Percentiles rank a stretch among this genome's conserved stretches.
These are phyloP conservation scores for Heterohyrax brucei DNA, from an alignment of 2,797 vertebrate species.

Conservation along the genomic window DNA sequence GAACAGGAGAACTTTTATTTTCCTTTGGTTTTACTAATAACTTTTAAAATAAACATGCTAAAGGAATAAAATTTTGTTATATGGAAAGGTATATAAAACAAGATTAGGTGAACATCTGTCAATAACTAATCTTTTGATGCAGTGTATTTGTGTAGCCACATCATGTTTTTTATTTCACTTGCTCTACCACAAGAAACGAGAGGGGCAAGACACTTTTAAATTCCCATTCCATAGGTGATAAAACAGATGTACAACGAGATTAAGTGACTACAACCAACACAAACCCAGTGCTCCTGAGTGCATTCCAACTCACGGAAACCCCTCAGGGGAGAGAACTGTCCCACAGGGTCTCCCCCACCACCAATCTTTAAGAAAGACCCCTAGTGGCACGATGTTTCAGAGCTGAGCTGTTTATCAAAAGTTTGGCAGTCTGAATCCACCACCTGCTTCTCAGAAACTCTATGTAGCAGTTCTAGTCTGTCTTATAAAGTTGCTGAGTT, in stretches of 20 bases:
- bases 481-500: no score
- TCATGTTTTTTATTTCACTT: conserved; percentile 17
- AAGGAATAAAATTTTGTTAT: conserved; percentile 30
- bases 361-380: no score
- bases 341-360: background rate
- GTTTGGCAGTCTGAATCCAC: no score
- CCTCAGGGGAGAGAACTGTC: background rate
- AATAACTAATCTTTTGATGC: conserved; percentile 12
- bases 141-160: background rate
- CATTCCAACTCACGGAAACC: background rate
- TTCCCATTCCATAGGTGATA: background rate
- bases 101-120: background rate
- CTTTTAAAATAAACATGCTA: conserved; percentile 55
- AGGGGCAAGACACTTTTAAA: background rate
- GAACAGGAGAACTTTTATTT: conserved; percentile 30
- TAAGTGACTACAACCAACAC: background rate
- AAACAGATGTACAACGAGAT: background rate
- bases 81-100: conserved; percentile 44
- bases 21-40: conserved; percentile 61
- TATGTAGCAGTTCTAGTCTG: no score
- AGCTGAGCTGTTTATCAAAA: no score
- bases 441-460: no score
- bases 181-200: background rate
- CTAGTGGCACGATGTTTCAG: no score
- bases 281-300: background rate